A percentile compares a stretch with the other conserved stretches of the same genome.
These are phyloP conservation scores for Gambelia wislizenii DNA, from an alignment of 2,797 vertebrate genomes.

Conservation along the genomic window DNA sequence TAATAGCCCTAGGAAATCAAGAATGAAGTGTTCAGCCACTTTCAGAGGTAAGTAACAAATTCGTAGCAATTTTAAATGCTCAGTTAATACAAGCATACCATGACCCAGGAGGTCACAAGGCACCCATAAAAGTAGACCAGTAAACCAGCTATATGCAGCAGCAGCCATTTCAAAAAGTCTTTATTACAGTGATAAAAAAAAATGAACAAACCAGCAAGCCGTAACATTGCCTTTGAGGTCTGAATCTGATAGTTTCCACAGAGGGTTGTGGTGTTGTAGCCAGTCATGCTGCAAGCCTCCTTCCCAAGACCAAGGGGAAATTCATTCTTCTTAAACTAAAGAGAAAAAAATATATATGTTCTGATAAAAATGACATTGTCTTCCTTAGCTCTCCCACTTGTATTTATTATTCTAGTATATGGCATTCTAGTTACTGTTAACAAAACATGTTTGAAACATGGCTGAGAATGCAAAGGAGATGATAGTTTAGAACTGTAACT, in stretches of 20 bases:
- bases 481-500: not conserved
- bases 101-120: constrained; percentile 19
- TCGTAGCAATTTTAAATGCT: constrained; percentile 25
- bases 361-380: not conserved
- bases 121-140: constrained; percentile 16
- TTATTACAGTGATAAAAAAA: constrained; percentile 39
- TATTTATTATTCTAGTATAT: constrained; percentile 16
- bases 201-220: constrained; percentile 39
- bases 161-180: constrained; percentile 38
- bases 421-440: not conserved
- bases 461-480: not conserved
- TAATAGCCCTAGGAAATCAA: not conserved
- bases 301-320: not conserved
- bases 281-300: constrained; percentile 16
- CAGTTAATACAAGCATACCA: constrained; percentile 16
- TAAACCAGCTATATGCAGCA: constrained; percentile 15
- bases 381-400: not conserved
- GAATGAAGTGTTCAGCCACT: not conserved
- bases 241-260: constrained; percentile 28
- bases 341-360: not conserved
- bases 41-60: constrained; percentile 22
- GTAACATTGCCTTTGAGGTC: constrained; percentile 35
- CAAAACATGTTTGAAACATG: not conserved
- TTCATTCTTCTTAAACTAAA: not conserved
- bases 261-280: not conserved